Evolutionary conservation across 2,113 vertebrate genomes (phyloP).

Genomic region (Rhombomys opimus): DNA sequence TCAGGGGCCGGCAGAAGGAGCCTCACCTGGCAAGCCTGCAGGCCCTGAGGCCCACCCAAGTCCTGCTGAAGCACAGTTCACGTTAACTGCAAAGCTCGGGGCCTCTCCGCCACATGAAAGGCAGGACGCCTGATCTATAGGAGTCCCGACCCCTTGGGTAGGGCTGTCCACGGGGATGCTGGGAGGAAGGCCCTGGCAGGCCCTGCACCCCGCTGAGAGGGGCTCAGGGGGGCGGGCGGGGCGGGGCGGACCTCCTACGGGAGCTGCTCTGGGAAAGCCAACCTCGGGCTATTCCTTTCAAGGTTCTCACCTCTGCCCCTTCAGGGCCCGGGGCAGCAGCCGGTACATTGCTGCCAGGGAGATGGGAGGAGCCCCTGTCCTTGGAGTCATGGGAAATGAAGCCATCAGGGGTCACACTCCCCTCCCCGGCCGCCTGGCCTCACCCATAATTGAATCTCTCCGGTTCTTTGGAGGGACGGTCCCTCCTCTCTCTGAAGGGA

Average conservation of each 20-base stretch:
- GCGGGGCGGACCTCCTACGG: not conserved
- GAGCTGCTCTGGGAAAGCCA: not conserved
- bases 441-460: not conserved
- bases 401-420: not conserved
- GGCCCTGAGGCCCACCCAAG: not conserved
- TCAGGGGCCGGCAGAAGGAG: not conserved
- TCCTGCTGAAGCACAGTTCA: not conserved
- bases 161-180: not conserved
- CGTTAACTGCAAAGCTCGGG: not conserved
- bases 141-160: not conserved
- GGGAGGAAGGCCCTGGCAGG: not conserved
- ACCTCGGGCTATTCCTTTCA: not conserved
- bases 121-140: not conserved
- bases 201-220: not conserved
- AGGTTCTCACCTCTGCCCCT: not conserved
- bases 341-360: not conserved
- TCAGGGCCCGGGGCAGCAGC: not conserved
- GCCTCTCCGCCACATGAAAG: not conserved
- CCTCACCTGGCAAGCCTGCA: not conserved
- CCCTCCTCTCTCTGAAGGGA: not conserved
- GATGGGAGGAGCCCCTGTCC: not conserved
- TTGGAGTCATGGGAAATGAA: not conserved
- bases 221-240: not conserved
- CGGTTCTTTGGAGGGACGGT: not conserved
- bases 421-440: not conserved